Conservation (phyloP, 2,888 invertebrate genomes). For the Acanthosepion lycidas region DNA sequence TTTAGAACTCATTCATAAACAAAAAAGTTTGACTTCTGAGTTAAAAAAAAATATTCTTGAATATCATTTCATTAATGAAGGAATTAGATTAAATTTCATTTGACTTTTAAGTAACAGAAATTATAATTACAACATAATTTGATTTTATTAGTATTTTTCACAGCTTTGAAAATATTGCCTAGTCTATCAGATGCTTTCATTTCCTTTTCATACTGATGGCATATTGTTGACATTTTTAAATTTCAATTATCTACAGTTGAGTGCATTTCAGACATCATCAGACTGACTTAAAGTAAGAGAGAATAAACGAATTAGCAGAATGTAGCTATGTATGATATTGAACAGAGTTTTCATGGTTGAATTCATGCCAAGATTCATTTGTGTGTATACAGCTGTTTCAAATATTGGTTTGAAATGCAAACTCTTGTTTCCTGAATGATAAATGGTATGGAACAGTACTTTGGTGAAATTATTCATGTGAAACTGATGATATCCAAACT, state of each 20-base stretch:
- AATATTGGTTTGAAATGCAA: conserved; percentile 13
- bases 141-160: neutral
- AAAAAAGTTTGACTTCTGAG: no score
- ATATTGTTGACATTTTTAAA: neutral
- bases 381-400: neutral
- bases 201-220: neutral
- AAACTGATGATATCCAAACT: neutral
- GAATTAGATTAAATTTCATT: no score
- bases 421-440: neutral
- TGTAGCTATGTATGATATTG: no score
- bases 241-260: neutral
- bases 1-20: no score
- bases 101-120: no score
- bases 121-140: neutral
- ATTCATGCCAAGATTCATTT: neutral
- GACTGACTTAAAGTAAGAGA: neutral
- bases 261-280: neutral
- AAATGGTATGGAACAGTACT: conserved; percentile 4
- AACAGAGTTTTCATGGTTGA: neutral
- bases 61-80: no score
- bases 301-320: neutral
- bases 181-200: neutral
- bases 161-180: neutral
- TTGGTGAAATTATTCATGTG: neutral
- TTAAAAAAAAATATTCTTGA: no score